phyloP scores from a whole-genome alignment of 2,113 vertebrate genomes.

The Podilymbus podiceps region DNA sequence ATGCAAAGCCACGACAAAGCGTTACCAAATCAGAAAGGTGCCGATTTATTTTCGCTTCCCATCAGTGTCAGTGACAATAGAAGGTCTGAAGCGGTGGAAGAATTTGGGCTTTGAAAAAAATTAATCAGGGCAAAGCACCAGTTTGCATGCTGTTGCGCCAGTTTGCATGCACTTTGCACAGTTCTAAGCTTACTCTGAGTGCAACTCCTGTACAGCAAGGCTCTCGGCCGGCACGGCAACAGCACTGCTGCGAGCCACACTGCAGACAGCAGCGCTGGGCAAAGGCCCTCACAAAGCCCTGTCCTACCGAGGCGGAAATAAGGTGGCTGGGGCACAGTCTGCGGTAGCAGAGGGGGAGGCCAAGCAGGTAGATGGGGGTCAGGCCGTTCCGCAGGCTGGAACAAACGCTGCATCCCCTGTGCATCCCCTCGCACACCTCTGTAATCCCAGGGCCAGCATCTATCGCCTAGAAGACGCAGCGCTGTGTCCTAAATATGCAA shows the following conservation, averaged over 20 bases:
- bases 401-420: neutral
- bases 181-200: neutral
- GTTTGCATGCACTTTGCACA: neutral
- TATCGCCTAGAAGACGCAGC: neutral
- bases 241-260: rapidly evolving
- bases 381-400: neutral
- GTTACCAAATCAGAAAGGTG: neutral
- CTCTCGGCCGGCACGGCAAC: neutral
- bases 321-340: neutral
- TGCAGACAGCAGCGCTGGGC: neutral
- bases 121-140: neutral
- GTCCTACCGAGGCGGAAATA: neutral
- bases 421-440: neutral
- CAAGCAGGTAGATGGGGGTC: neutral
- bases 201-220: neutral
- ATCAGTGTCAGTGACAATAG: neutral
- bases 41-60: neutral
- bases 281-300: neutral
- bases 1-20: neutral
- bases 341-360: neutral
- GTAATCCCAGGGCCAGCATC: neutral
- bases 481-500: neutral
- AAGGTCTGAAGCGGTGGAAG: neutral
- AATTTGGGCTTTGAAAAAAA: neutral
- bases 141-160: neutral